A percentile compares a stretch with the other conserved stretches of the same genome.
Evolutionary conservation across 2,113 vertebrate genomes (phyloP).

Genomic region (Gobiocypris rarus): DNA sequence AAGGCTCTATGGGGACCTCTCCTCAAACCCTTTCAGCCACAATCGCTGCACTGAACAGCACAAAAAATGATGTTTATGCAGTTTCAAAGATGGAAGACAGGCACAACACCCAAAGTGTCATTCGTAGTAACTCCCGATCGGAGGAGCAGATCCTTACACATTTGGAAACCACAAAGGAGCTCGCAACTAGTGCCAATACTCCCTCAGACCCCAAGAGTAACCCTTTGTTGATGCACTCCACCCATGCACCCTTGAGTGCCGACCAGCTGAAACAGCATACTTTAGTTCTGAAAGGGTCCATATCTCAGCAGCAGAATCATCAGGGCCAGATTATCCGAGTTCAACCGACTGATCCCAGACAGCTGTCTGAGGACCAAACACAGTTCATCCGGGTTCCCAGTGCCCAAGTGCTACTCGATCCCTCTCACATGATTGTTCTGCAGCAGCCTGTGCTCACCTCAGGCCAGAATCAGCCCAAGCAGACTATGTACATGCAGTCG

Average conservation of each 20-base stretch:
- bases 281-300: conserved; percentile 83
- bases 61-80: conserved; percentile 77
- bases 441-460: conserved; percentile 88
- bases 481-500: conserved; percentile 80
- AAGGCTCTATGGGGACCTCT: conserved; percentile 81
- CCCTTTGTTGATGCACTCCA: conserved; percentile 78
- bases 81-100: conserved; percentile 91
- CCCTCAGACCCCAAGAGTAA: conserved; percentile 81
- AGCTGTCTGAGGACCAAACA: conserved; percentile 76
- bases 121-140: conserved; percentile 89
- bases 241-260: conserved; percentile 78
- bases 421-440: conserved; percentile 86
- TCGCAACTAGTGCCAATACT: conserved; percentile 76
- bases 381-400: conserved; percentile 87
- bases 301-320: conserved; percentile 82
- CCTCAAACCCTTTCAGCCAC: conserved; percentile 77
- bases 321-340: conserved; percentile 77
- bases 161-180: conserved; percentile 81
- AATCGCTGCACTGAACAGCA: conserved; percentile 77
- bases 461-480: conserved; percentile 81
- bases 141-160: conserved; percentile 85
- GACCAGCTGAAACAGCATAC: conserved; percentile 86
- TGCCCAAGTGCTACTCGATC: conserved; percentile 87
- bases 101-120: conserved; percentile 92
- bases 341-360: conserved; percentile 73